Evolutionary conservation across 2,797 vertebrate species (phyloP).

Genomic region (Hydrolagus colliei): DNA sequence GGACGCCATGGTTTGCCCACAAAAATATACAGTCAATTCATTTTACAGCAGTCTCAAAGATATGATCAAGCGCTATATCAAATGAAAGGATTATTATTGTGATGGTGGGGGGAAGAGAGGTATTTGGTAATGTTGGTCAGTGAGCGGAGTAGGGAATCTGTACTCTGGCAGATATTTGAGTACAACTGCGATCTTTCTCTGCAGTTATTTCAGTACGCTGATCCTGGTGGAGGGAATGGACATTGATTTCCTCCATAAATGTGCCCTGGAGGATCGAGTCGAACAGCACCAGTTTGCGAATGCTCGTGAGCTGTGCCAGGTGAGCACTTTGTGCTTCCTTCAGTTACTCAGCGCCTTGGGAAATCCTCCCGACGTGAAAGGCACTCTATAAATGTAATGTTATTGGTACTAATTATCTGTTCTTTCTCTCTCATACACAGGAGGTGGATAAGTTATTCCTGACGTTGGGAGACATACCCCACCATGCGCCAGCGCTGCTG

Average conservation of each 20-base stretch:
- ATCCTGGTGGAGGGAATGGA: conserved; percentile 96
- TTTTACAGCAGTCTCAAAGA: no score
- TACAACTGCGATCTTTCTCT: neutral
- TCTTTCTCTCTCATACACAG: conserved; percentile 48
- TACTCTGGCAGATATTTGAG: neutral
- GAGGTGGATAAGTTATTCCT: conserved; percentile 85
- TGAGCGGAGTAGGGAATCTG: neutral
- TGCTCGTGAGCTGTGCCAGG: conserved; percentile 70
- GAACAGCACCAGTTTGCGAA: conserved; percentile 83
- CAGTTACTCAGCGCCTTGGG: neutral
- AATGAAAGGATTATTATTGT: no score
- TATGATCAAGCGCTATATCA: no score
- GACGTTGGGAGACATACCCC: conserved; percentile 81
- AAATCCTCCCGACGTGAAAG: no score
- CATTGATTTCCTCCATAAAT: conserved; percentile 89
- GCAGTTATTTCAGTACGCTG: conserved; percentile 83
- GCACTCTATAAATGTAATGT: neutral
- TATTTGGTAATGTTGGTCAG: neutral
- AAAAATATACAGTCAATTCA: no score
- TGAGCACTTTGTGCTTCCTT: conserved; percentile 41
- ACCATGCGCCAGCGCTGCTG: conserved; percentile 82
- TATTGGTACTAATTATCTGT: neutral
- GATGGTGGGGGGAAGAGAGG: no score
- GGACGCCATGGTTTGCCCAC: no score
- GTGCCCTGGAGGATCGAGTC: conserved; percentile 77